phyloP scores from a whole-genome alignment of 1,140 invertebrate genomes.

The Planococcus citri region DNA sequence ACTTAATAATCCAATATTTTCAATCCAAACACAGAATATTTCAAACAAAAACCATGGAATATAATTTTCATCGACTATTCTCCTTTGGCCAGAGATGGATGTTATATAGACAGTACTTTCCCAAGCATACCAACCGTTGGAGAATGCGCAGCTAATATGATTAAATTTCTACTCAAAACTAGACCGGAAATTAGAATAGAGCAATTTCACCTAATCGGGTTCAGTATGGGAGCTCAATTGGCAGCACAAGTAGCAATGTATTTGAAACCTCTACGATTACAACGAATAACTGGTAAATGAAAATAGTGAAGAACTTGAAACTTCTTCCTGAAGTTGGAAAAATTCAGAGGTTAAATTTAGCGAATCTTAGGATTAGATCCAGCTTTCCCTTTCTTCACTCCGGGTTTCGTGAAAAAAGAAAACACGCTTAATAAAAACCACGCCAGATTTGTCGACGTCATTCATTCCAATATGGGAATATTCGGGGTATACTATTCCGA shows the following conservation, averaged over 20 bases:
- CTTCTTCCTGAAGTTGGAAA: neutral
- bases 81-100: constrained; percentile 43
- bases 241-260: constrained; percentile 46
- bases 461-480: constrained; percentile 49
- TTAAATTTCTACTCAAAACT: constrained; percentile 32
- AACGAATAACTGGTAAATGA: constrained; percentile 48
- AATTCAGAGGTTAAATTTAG: neutral
- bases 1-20: too few relatives aligned
- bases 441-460: constrained; percentile 46
- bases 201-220: constrained; percentile 57
- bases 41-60: constrained; percentile 32
- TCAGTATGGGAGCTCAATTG: constrained; percentile 61
- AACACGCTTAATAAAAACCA: constrained; percentile 45
- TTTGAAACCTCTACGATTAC: constrained; percentile 37
- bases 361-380: constrained; percentile 41
- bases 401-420: neutral
- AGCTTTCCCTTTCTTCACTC: constrained; percentile 44
- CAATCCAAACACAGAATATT: neutral
- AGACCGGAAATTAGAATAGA: constrained; percentile 32
- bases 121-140: constrained; percentile 42
- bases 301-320: neutral
- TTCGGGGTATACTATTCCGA: constrained; percentile 38
- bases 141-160: constrained; percentile 35
- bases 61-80: constrained; percentile 49
- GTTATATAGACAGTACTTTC: constrained; percentile 41